Conservation (phyloP, 2,888 invertebrate genomes). For the Spisula subtruncata region DNA sequence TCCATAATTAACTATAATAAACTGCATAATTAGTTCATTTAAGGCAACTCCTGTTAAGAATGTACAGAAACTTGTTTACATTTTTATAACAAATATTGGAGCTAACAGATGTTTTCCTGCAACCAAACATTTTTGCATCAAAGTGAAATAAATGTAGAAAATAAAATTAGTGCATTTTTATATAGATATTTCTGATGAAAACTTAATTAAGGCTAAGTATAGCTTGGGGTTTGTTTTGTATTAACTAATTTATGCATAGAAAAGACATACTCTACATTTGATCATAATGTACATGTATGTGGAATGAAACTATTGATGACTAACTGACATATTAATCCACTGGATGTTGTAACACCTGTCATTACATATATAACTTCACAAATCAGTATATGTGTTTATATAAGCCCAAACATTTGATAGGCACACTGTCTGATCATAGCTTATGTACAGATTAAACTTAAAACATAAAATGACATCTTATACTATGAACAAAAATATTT, state of each 20-base stretch:
- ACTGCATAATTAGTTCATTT: no score
- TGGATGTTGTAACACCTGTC: neutral
- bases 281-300: neutral
- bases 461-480: conserved; percentile 18
- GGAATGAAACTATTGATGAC: neutral
- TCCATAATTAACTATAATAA: no score
- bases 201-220: no score
- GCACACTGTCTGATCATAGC: neutral
- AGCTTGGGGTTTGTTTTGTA: no score
- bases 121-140: no score
- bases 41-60: no score
- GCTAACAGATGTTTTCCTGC: neutral
- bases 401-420: neutral
- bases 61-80: neutral
- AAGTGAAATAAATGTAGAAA: no score
- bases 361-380: neutral
- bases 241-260: no score
- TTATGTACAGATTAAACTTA: neutral
- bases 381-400: neutral
- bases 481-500: conserved; percentile 1
- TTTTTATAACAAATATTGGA: neutral
- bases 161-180: no score
- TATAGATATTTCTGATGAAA: no score
- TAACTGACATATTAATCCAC: neutral
- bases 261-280: no score